Percentiles rank a stretch among this genome's conserved stretches.
Evolutionary conservation across 2,888 invertebrate species (phyloP).

Genomic region (Scrobipalpa costella): DNA sequence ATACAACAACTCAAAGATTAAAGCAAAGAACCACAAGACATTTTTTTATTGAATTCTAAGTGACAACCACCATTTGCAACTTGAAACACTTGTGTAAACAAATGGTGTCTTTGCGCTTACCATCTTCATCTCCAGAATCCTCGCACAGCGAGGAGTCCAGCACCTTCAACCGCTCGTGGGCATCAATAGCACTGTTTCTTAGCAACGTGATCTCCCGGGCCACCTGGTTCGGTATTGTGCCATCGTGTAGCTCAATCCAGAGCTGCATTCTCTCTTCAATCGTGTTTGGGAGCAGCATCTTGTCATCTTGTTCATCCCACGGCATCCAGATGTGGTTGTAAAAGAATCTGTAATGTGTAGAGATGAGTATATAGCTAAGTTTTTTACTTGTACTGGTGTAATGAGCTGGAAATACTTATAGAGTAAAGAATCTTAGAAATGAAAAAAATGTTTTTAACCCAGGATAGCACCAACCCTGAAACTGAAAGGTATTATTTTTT

Average conservation of each 20-base stretch:
- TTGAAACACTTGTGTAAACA: too few species aligned
- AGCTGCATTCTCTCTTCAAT: slow-evolving; percentile 74
- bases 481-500: too few species aligned
- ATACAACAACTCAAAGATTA: too few species aligned
- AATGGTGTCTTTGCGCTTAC: slow-evolving; percentile 40
- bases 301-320: slow-evolving; percentile 85
- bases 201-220: slow-evolving; percentile 59
- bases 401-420: too few species aligned
- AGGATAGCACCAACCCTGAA: too few species aligned
- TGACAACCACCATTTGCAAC: too few species aligned
- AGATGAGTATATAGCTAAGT: too few species aligned
- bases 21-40: too few species aligned
- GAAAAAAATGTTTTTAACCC: too few species aligned
- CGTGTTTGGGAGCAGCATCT: slow-evolving; percentile 71
- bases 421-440: too few species aligned
- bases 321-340: slow-evolving; percentile 85
- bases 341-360: slow-evolving; percentile 77
- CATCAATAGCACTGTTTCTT: slow-evolving; percentile 67
- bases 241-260: slow-evolving; percentile 70
- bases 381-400: too few species aligned
- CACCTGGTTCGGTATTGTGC: slow-evolving; percentile 62
- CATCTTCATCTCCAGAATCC: slow-evolving; percentile 65
- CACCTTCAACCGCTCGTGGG: slow-evolving; percentile 62
- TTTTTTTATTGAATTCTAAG: too few species aligned
- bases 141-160: slow-evolving; percentile 70